These are phyloP conservation scores for Orientallactaga sibirica DNA, from an alignment of 2,797 vertebrate genomes.

Conservation along the genomic window DNA sequence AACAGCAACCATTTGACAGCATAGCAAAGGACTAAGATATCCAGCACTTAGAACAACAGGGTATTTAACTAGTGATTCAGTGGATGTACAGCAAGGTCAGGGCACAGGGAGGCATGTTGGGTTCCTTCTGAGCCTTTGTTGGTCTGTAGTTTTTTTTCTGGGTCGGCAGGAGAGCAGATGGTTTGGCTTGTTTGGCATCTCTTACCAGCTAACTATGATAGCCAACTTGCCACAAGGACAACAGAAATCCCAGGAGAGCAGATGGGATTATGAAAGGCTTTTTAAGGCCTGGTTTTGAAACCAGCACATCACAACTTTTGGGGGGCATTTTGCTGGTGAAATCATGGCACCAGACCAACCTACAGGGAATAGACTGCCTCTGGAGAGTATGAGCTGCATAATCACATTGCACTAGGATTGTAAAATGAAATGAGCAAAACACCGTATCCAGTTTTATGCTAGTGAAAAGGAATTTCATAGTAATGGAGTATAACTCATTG, in stretches of 20 bases:
- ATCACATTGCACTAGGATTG: neutral
- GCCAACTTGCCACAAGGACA: accelerated
- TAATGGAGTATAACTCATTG: no score
- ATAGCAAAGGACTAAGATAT: neutral
- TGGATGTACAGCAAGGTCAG: accelerated
- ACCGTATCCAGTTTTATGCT: neutral
- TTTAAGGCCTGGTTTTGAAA: neutral
- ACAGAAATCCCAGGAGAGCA: neutral
- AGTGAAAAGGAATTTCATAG: neutral
- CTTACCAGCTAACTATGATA: neutral
- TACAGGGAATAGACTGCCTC: neutral
- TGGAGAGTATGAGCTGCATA: neutral
- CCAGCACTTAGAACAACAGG: neutral
- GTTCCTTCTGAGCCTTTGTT: accelerated
- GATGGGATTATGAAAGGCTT: neutral
- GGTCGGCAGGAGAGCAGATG: neutral
- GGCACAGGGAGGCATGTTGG: neutral
- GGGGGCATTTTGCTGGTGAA: neutral
- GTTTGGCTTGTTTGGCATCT: neutral
- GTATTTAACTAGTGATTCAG: neutral
- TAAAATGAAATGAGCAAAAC: neutral
- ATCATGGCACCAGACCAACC: neutral
- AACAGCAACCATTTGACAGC: neutral
- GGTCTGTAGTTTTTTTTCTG: no score
- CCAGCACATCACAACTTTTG: accelerated